phyloP scores from a whole-genome alignment of 2,797 vertebrate genomes.

The Percopsis omiscomaycus region DNA sequence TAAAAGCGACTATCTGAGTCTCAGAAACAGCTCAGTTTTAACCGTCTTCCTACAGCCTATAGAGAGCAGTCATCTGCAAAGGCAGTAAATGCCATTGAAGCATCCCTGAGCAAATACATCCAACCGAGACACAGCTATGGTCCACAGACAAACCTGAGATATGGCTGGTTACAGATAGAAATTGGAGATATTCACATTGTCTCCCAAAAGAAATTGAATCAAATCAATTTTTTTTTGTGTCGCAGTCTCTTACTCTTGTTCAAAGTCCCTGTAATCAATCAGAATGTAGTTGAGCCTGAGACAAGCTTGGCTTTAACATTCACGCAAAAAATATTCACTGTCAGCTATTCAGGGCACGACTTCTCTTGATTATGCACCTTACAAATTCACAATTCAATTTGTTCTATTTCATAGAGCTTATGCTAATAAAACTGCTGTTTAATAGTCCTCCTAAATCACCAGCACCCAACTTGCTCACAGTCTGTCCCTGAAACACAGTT shows the following conservation, averaged over 20 bases:
- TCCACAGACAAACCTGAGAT: slow-evolving; percentile 56
- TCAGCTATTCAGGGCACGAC: not conserved
- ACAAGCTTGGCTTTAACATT: not conserved
- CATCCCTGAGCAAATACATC: slow-evolving; percentile 76
- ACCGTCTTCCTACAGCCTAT: slow-evolving; percentile 65
- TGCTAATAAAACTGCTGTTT: too few relatives aligned
- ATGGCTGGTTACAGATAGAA: slow-evolving; percentile 48
- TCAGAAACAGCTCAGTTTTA: slow-evolving; percentile 61
- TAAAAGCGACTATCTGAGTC: slow-evolving; percentile 55
- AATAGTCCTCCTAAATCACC: too few relatives aligned
- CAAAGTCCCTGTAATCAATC: slow-evolving; percentile 22
- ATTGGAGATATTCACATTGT: slow-evolving; percentile 59
- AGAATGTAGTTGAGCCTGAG: slow-evolving; percentile 20
- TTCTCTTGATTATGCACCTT: not conserved
- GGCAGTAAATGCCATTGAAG: slow-evolving; percentile 73
- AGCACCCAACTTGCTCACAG: too few relatives aligned
- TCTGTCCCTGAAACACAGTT: too few relatives aligned
- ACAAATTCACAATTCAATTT: too few relatives aligned
- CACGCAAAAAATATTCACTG: not conserved
- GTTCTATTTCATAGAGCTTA: too few relatives aligned
- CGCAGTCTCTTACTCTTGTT: slow-evolving; percentile 24
- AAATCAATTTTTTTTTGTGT: slow-evolving; percentile 45
- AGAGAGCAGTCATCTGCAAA: slow-evolving; percentile 68
- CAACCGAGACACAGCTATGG: slow-evolving; percentile 59
- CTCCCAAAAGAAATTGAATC: slow-evolving; percentile 41